Conservation (phyloP, 37 sponge, comb jelly and placozoan genomes). For the Haliclona indistincta region DNA sequence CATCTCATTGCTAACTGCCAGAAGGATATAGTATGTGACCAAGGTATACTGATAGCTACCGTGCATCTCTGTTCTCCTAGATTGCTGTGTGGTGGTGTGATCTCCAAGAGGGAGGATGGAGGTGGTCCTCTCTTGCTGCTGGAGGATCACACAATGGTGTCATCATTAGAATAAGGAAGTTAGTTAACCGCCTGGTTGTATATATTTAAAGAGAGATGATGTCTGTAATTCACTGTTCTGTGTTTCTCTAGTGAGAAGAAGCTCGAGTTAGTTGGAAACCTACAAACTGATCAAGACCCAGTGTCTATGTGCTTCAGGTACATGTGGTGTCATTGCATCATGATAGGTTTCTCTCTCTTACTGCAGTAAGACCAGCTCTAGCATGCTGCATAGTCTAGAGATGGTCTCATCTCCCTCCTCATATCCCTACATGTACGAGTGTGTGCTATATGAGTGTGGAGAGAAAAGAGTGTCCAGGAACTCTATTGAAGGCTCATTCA, state of each 20-base stretch:
- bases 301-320: constrained; percentile 58
- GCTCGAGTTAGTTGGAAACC: constrained; percentile 15
- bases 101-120: constrained; percentile 18
- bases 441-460: constrained; percentile 9
- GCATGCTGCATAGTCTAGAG: constrained; percentile 33
- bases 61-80: no score
- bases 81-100: constrained; percentile 61
- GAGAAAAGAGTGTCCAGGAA: not conserved
- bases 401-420: constrained; percentile 7
- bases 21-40: constrained; percentile 35
- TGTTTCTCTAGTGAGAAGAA: not conserved
- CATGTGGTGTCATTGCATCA: not conserved
- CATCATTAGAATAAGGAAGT: not conserved
- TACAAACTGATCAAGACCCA: constrained; percentile 33
- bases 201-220: not conserved
- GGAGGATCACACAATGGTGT: not conserved
- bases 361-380: constrained; percentile 20
- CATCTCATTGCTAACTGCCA: constrained; percentile 37
- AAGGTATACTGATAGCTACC: no score
- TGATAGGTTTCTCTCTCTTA: not conserved
- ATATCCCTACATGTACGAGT: constrained; percentile 18
- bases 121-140: constrained; percentile 32
- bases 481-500: not conserved
- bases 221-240: not conserved
- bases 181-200: no score